Conservation (phyloP, 2,888 invertebrate species). For the Rotaria macrura region DNA sequence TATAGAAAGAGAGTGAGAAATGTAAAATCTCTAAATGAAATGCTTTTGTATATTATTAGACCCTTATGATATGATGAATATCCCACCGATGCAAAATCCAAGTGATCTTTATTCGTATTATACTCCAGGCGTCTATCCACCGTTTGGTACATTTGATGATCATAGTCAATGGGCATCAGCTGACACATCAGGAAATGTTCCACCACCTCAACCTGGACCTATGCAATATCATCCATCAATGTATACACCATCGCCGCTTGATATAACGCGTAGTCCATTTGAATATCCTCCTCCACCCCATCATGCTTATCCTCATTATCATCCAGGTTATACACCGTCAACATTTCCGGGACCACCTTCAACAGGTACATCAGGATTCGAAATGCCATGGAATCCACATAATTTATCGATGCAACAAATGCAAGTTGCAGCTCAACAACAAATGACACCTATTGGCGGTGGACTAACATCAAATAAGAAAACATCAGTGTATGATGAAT, state of each 20-base stretch:
- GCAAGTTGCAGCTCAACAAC: background rate
- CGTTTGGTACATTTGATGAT: background rate
- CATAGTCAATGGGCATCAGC: background rate
- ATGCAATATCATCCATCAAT: background rate
- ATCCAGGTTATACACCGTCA: constrained; percentile 13
- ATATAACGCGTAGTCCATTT: constrained; percentile 15
- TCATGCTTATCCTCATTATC: background rate
- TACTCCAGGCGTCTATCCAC: constrained; percentile 3
- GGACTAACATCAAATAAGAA: background rate
- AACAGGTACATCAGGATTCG: background rate
- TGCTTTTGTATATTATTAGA: too few relatives aligned
- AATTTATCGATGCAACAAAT: background rate
- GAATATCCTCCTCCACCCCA: background rate
- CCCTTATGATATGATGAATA: background rate
- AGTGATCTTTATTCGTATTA: background rate
- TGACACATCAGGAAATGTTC: background rate
- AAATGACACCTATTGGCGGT: background rate
- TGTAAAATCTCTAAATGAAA: too few relatives aligned
- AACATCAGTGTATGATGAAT: background rate
- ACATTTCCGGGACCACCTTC: constrained; percentile 3
- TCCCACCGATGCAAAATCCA: background rate
- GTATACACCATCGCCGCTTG: background rate
- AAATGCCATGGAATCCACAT: constrained; percentile 14
- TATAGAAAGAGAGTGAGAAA: too few relatives aligned
- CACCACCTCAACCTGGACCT: background rate